phyloP scores from a whole-genome alignment of 2,888 invertebrate genomes.

The Calameuta filiformis region DNA sequence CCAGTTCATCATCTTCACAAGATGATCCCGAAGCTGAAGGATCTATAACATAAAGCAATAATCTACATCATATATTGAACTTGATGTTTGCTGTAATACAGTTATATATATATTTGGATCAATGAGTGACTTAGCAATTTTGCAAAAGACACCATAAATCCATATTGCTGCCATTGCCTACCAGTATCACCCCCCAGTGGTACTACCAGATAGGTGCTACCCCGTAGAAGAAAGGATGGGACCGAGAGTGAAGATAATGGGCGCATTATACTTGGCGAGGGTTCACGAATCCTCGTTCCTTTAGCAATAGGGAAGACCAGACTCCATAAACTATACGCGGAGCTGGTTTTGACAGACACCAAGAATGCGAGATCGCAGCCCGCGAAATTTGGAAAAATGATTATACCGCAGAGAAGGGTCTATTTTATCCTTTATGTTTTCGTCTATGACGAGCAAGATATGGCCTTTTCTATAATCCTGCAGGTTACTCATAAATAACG shows the following conservation, averaged over 20 bases:
- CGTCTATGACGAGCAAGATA: neutral
- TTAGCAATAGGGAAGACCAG: constrained; percentile 34
- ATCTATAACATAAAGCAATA: constrained; percentile 37
- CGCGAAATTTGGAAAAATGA: constrained; percentile 25
- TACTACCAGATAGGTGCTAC: neutral
- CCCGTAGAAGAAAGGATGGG: constrained; percentile 34
- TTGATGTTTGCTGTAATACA: neutral
- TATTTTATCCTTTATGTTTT: neutral
- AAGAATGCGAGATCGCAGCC: constrained; percentile 7
- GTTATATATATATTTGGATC: neutral
- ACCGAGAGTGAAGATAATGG: constrained; percentile 50
- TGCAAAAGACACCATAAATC: neutral
- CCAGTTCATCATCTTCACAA: constrained; percentile 54
- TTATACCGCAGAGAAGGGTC: neutral
- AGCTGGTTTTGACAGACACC: constrained; percentile 51
- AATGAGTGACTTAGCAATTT: neutral
- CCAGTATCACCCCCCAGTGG: neutral
- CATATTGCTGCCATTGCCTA: no score
- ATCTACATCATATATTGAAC: neutral
- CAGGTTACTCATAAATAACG: neutral
- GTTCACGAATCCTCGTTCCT: constrained; percentile 29
- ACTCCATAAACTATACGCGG: constrained; percentile 49
- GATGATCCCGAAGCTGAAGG: constrained; percentile 59
- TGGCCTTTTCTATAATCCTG: neutral
- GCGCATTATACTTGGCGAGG: constrained; percentile 46